A percentile compares a stretch with the other conserved stretches of the same genome.
Conservation (phyloP, 1,140 invertebrate species). For the Drosophila orosa region DNA sequence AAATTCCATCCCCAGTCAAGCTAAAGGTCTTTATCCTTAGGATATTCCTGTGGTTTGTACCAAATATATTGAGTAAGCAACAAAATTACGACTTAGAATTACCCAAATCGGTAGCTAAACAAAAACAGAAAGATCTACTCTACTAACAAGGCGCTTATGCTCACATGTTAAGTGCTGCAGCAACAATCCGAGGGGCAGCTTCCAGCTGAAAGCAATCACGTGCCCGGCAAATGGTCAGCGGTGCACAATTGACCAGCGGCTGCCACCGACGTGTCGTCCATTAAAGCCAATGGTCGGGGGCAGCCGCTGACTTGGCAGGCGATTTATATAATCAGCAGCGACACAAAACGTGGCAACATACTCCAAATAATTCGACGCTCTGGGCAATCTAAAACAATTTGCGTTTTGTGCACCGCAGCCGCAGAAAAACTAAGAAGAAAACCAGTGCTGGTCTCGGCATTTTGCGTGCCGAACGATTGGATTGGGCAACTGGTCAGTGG, state of each 20-base stretch:
- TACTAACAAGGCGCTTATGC: neutral
- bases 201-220: constrained; percentile 70
- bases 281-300: constrained; percentile 19
- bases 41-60: neutral
- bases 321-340: constrained; percentile 80
- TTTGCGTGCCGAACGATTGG: constrained; percentile 36
- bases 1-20: neutral
- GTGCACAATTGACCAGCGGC: constrained; percentile 64
- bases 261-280: constrained; percentile 60
- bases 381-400: constrained; percentile 77
- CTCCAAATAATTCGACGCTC: constrained; percentile 63
- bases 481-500: constrained; percentile 44
- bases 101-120: too few species aligned
- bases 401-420: constrained; percentile 52
- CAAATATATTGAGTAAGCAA: neutral
- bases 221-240: constrained; percentile 50
- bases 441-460: constrained; percentile 2
- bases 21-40: too few species aligned
- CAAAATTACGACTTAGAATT: neutral
- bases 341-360: constrained; percentile 80
- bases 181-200: constrained; percentile 12
- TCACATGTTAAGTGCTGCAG: constrained; percentile 13
- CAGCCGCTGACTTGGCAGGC: constrained; percentile 7
- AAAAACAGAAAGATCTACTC: neutral
- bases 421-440: constrained; percentile 9